Percentiles rank a stretch among this genome's conserved stretches.
These are phyloP conservation scores for Vanessa tameamea DNA, from an alignment of 1,140 invertebrate genomes.

Conservation along the genomic window DNA sequence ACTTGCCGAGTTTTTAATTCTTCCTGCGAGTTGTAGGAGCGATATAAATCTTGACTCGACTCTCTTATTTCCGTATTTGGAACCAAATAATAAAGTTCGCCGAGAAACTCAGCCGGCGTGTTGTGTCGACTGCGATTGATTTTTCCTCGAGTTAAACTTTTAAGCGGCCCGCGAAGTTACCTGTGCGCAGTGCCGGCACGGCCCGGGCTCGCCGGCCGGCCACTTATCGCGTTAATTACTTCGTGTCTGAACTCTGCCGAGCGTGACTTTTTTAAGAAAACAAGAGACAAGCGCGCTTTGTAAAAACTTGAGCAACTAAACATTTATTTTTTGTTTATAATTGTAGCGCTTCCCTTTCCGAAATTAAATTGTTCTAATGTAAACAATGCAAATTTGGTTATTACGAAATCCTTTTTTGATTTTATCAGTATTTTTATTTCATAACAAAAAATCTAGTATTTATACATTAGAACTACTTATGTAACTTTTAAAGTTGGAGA, in stretches of 20 bases:
- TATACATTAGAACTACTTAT: too few relatives aligned
- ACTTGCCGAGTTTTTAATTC: conserved; percentile 55
- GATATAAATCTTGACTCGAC: conserved; percentile 27
- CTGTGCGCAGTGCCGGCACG: background rate
- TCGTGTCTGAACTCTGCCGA: conserved; percentile 13
- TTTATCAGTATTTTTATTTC: background rate
- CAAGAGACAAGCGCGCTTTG: conserved; percentile 9
- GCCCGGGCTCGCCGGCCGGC: too few relatives aligned
- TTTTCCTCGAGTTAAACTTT: conserved; percentile 20
- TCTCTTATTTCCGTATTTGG: conserved; percentile 21
- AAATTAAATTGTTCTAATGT: background rate
- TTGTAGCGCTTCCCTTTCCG: background rate
- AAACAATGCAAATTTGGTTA: background rate
- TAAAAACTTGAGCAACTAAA: conserved; percentile 23
- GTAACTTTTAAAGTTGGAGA: too few relatives aligned
- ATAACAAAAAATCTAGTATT: too few relatives aligned
- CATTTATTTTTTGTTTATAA: conserved; percentile 18
- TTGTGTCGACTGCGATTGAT: conserved; percentile 18
- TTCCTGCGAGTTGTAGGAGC: conserved; percentile 31
- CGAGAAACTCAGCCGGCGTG: background rate
- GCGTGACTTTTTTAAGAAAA: conserved; percentile 20
- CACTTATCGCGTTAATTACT: conserved; percentile 31
- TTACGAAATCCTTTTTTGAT: background rate
- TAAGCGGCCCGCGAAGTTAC: conserved; percentile 14
- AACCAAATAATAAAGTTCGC: conserved; percentile 24